Conservation (phyloP, 2,888 invertebrate genomes). For the Abrostola tripartita region DNA sequence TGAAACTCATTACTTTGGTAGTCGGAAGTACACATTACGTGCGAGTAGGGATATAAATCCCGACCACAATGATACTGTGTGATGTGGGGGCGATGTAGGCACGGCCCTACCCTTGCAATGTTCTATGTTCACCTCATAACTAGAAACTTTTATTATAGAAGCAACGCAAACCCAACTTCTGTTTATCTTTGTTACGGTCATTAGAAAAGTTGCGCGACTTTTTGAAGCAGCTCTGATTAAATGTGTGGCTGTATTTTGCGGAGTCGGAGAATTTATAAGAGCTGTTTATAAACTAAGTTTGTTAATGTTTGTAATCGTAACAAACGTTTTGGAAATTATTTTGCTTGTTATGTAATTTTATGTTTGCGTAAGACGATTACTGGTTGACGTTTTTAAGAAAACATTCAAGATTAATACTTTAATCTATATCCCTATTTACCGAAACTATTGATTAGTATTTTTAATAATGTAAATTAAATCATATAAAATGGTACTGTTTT, state of each 20-base stretch:
- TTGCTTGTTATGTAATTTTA: background rate
- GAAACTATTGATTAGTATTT: no score
- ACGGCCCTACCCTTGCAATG: conserved; percentile 9
- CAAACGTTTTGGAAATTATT: background rate
- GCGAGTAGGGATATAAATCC: conserved; percentile 45
- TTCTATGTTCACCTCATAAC: conserved; percentile 48
- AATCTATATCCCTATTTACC: no score
- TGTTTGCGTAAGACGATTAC: background rate
- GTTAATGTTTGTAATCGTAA: background rate
- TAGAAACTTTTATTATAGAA: conserved; percentile 41
- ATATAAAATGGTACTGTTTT: no score
- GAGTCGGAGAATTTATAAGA: background rate
- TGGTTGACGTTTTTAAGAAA: background rate
- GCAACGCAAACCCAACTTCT: conserved; percentile 31
- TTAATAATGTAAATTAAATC: no score
- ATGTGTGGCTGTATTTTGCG: conserved; percentile 11
- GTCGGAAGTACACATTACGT: conserved; percentile 43
- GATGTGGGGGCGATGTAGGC: conserved; percentile 36
- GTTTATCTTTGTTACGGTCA: conserved; percentile 25
- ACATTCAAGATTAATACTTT: no score
- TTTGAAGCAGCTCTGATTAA: conserved; percentile 21
- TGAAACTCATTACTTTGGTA: conserved; percentile 40
- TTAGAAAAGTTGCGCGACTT: conserved; percentile 36
- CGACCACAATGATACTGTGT: conserved; percentile 39
- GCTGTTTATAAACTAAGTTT: background rate